These are phyloP conservation scores for Sphenodon punctatus DNA, from an alignment of 2,797 vertebrate species.

Conservation along the genomic window DNA sequence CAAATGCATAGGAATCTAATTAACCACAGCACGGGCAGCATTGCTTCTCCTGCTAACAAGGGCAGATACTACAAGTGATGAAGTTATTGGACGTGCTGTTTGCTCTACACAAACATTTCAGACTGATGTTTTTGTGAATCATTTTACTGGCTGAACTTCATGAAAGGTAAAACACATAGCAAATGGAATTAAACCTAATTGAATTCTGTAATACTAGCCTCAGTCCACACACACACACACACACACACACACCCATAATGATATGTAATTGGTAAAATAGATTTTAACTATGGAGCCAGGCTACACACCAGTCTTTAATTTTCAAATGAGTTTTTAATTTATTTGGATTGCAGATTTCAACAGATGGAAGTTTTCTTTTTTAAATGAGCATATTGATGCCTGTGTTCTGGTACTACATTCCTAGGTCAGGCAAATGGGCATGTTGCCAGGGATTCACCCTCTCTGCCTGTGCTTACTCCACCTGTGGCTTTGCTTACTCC, in stretches of 20 bases:
- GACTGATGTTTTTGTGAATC: slow-evolving; percentile 42
- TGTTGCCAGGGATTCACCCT: not conserved
- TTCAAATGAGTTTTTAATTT: slow-evolving; percentile 35
- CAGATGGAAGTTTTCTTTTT: slow-evolving; percentile 1
- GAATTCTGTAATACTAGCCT: slow-evolving; percentile 49
- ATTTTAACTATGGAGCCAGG: slow-evolving; percentile 31
- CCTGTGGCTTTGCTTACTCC: too few relatives aligned
- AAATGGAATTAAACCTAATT: slow-evolving; percentile 48
- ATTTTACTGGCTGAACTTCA: slow-evolving; percentile 40
- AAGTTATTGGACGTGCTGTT: slow-evolving; percentile 56
- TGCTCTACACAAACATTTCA: slow-evolving; percentile 63
- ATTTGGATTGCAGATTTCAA: slow-evolving; percentile 28
- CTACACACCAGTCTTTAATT: slow-evolving; percentile 29
- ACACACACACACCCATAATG: too few relatives aligned
- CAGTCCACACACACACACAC: slow-evolving; percentile 43
- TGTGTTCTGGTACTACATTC: not conserved
- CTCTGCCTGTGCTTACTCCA: not conserved
- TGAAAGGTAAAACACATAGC: slow-evolving; percentile 42
- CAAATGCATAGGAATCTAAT: slow-evolving; percentile 40
- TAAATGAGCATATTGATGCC: not conserved
- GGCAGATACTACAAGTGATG: slow-evolving; percentile 42
- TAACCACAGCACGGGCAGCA: slow-evolving; percentile 41
- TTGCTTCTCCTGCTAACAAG: slow-evolving; percentile 57
- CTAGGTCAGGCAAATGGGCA: not conserved
- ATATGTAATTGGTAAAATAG: slow-evolving; percentile 35